These are phyloP conservation scores for Acholoe squamosa DNA, from an alignment of 2,888 invertebrate species.

Conservation along the genomic window DNA sequence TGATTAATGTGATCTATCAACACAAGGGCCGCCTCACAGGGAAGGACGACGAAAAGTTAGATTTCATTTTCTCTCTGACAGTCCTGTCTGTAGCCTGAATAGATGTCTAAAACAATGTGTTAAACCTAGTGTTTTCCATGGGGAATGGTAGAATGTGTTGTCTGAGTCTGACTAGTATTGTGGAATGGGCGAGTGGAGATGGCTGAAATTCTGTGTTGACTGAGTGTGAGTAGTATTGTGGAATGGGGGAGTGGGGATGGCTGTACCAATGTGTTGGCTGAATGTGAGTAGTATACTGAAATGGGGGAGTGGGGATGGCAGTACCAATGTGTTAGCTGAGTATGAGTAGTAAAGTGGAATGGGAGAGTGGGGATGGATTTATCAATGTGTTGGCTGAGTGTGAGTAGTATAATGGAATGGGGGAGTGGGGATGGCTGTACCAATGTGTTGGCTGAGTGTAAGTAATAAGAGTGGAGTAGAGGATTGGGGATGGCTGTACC, in stretches of 20 bases:
- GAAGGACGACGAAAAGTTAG: not conserved
- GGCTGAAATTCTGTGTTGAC: not conserved
- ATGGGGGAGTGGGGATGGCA: not conserved
- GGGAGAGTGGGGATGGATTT: not conserved
- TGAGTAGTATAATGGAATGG: not conserved
- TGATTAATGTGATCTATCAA: conserved; percentile 51
- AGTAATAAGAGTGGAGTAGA: not conserved
- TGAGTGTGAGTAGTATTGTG: not conserved
- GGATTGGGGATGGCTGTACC: no score
- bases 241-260: not conserved
- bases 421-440: not conserved
- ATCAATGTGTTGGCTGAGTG: not conserved
- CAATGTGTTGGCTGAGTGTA: not conserved
- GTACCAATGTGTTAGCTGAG: no score
- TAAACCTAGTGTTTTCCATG: no score
- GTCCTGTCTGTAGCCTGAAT: no score
- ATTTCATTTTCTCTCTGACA: no score
- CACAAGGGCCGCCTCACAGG: not conserved
- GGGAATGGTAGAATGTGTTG: not conserved
- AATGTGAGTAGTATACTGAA: not conserved
- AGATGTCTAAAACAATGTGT: no score
- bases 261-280: not conserved
- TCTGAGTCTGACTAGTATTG: not conserved
- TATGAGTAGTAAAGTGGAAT: not conserved
- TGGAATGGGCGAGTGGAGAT: not conserved